Evolutionary conservation across 2,888 invertebrate species (phyloP).

Genomic region (Electrophaes corylata): DNA sequence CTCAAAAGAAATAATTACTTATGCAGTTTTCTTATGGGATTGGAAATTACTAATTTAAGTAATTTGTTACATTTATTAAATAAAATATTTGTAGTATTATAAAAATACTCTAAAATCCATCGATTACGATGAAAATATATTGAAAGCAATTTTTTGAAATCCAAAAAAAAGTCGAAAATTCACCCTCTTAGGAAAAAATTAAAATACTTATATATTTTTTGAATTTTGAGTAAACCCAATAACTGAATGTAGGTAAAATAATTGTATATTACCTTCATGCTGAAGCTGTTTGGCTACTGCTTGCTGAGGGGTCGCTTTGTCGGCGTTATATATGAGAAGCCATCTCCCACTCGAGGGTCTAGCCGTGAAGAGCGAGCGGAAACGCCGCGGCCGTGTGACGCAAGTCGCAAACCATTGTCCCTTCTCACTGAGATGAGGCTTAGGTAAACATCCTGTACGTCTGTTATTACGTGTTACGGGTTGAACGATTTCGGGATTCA

Average conservation of each 20-base stretch:
- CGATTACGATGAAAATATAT: too few species aligned
- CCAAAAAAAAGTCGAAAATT: too few species aligned
- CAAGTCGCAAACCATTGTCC: constrained; percentile 75
- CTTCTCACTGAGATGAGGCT: constrained; percentile 44
- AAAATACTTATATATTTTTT: too few species aligned
- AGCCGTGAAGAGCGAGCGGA: constrained; percentile 71
- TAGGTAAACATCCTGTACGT: constrained; percentile 19
- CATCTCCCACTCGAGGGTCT: constrained; percentile 68
- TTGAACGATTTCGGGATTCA: not conserved
- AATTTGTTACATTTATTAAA: too few species aligned
- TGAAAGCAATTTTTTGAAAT: too few species aligned
- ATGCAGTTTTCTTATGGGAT: too few species aligned
- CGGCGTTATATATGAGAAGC: constrained; percentile 71
- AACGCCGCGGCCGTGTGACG: constrained; percentile 64
- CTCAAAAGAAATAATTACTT: too few species aligned
- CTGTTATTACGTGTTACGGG: not conserved
- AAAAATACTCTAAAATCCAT: too few species aligned
- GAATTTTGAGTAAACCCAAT: constrained; percentile 1
- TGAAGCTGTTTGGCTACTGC: constrained; percentile 76
- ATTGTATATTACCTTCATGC: constrained; percentile 71
- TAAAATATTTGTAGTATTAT: too few species aligned
- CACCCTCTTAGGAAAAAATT: too few species aligned
- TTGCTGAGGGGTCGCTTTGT: constrained; percentile 64
- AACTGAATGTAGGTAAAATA: constrained; percentile 21
- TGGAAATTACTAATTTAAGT: too few species aligned